A percentile compares a stretch with the other conserved stretches of the same genome.
Evolutionary conservation across 2,888 invertebrate genomes (phyloP).

Genomic region (Orthosia gothica): DNA sequence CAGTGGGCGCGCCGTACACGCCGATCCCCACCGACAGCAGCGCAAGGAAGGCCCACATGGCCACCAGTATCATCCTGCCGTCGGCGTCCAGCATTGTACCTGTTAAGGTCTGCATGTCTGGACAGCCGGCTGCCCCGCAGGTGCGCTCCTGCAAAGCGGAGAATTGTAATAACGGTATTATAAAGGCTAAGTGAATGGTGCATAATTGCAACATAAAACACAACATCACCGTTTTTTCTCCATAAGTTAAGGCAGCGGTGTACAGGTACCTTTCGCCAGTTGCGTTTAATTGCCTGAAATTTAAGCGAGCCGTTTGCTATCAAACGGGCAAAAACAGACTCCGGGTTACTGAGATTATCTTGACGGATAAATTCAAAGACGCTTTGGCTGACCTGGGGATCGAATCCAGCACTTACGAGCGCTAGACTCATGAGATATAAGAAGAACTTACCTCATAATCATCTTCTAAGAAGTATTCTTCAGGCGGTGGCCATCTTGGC

Average conservation of each 20-base stretch:
- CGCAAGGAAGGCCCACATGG: conserved; percentile 82
- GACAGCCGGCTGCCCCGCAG: conserved; percentile 86
- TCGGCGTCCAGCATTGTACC: conserved; percentile 82
- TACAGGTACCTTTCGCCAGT: no score
- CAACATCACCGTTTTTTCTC: no score
- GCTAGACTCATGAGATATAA: neutral
- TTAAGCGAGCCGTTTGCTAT: no score
- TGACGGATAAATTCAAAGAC: no score
- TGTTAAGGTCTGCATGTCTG: conserved; percentile 80
- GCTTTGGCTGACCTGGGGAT: no score
- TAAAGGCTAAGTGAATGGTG: no score
- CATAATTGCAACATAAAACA: no score
- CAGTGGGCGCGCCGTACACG: conserved; percentile 82
- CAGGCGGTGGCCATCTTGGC: conserved; percentile 85
- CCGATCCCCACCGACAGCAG: conserved; percentile 80
- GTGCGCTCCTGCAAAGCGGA: conserved; percentile 80
- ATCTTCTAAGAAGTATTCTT: conserved; percentile 91
- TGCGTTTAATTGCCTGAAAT: no score
- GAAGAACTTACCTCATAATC: conserved; percentile 88
- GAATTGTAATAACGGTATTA: neutral
- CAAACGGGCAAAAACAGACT: no score
- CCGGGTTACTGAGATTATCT: no score
- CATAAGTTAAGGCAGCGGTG: no score
- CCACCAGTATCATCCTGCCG: conserved; percentile 82
- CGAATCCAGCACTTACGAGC: no score